Evolutionary conservation across 2,888 invertebrate genomes (phyloP), one percentile per base, ranked within the genome.

Genomic region (Ornithoptera alexandrae): DNA sequence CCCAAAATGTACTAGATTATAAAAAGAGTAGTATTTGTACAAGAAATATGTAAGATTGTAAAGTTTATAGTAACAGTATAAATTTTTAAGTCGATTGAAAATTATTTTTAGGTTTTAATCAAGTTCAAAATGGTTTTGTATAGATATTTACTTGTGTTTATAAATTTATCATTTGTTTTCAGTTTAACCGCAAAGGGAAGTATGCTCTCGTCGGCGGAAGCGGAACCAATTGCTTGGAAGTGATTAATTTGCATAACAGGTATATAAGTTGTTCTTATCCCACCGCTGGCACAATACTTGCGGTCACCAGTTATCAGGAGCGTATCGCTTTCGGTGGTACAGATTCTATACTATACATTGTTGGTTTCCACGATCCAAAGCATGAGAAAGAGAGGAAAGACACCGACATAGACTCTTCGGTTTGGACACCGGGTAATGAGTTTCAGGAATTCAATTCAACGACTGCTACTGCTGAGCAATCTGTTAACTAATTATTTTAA

Each of bases 151-250:
- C 39, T 39, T 39, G 39, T 5, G 15, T 17, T 50, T 50, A 17
- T 17, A 17, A 17, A 50, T 17, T 50, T 50, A 5, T 8, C 57
- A 6, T 10, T 60, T 61, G n/a, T 58, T 84, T 83, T 50, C 83
- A 93, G 92, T 86, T 75, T 73, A 92, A 93, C 72, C 88, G 92
- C 30, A 91, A 92, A 82, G 92, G 92, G 1, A 92, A 92, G 72
- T 93, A 92, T 74, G 90, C 79, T 0, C 83, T 93, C 60, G 83
- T 91, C 20, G 93, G 92, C 4, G 93, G 93, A 61, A 92, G 92
- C 57, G 93, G 93, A 1, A 92, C 92, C 2, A 86, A 84, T 50
- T 88, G 90, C 72, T 80, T 93, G 0, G 93, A 93, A 74, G 85
- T 92, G 5, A 85, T 93, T 65, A 92, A 93, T 72, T 83, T 93